Evolutionary conservation across 1,140 invertebrate genomes (phyloP), one percentile per base, ranked within the genome.

Genomic region (Pseudachorutes palmiensis): DNA sequence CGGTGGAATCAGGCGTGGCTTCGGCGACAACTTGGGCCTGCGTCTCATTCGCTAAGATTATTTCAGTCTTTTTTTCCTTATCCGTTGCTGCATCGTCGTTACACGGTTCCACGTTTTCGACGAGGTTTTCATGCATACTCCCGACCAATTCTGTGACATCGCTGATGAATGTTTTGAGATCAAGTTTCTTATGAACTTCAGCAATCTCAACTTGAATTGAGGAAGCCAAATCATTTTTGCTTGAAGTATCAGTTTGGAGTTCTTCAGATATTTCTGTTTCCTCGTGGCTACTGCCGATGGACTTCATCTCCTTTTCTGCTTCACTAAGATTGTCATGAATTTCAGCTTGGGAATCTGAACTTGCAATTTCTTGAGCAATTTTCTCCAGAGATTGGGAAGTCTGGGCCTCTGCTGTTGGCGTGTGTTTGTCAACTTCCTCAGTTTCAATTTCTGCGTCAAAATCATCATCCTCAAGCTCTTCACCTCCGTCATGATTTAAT

Each of bases 391-490:
- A 12, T 9, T 19, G 9, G 9, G 36, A 12, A 45, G 36, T 19
- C 19, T 9, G 51, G 24, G 12, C 24, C 24, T 55, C 51, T 5
- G 51, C 51, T 5, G 51, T 55, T 14, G 51, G 51, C 12, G 51
- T 55, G 24, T 55, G 51, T 22, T 55, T 55, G 12, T 55, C 51
- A 55, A 16, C 24, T 55, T 55, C n/a, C n/a, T n/a, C 51, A 55
- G 51, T 55, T 55, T 55, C 51, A 26, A 14, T 55, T 55, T 55
- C 51, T 19, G 51, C 9, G 24, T 55, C 51, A 24, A 55, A 55
- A 5, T 55, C 51, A 55, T 55, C 12, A 5, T 55, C 24, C 12
- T 55, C 51, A 24, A 55, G 24, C 5, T 12, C 12, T 5, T 55
- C 51, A 22, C 5, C 24, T 5, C 51, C 51, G 24, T 55, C 51